Percentiles rank a stretch among this genome's conserved stretches.
phyloP scores from a whole-genome alignment of 2,113 vertebrate genomes.

The Stercorarius parasiticus region DNA sequence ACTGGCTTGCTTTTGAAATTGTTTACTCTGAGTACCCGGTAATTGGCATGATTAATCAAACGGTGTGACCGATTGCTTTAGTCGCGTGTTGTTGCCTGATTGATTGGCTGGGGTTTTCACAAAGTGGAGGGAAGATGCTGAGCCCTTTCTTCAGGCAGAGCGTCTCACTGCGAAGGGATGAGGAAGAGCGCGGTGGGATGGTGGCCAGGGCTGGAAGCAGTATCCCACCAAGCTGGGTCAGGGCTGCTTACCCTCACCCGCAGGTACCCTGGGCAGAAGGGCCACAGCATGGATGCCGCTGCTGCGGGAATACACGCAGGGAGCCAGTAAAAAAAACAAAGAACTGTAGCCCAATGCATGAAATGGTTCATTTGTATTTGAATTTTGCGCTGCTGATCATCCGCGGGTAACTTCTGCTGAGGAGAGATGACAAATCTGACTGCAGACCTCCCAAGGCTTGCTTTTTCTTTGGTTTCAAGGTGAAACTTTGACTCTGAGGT shows the following conservation, averaged over 20 bases:
- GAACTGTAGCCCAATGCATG: neutral
- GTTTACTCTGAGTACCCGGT: neutral
- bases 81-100: neutral
- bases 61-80: neutral
- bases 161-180: neutral
- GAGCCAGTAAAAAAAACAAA: neutral
- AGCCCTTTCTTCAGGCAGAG: neutral
- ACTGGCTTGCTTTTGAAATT: neutral
- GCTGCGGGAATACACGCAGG: neutral
- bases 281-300: neutral
- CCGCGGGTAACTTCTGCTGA: neutral
- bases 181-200: neutral
- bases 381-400: neutral
- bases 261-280: neutral
- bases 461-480: neutral
- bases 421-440: neutral
- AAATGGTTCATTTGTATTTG: neutral
- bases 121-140: neutral
- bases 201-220: neutral
- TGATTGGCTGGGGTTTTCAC: neutral
- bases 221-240: neutral
- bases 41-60: conserved; percentile 43
- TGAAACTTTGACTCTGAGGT: neutral
- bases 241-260: neutral
- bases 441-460: neutral